phyloP scores from a whole-genome alignment of 1,140 invertebrate genomes.

The Panulirus ornatus region DNA sequence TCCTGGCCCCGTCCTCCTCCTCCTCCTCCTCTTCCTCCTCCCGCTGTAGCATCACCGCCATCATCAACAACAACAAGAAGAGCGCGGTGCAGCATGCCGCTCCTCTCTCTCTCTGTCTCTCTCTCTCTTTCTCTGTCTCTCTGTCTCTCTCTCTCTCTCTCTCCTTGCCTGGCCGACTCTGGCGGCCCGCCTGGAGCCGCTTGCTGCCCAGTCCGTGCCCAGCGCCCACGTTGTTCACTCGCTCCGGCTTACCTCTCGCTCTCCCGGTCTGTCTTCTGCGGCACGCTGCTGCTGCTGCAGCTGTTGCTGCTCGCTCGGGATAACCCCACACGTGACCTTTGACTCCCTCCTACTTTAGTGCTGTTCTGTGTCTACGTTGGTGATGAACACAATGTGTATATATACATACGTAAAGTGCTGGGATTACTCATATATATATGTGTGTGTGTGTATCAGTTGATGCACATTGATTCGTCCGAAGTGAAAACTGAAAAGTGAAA shows the following conservation, averaged over 20 bases:
- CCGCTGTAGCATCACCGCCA: too few species aligned
- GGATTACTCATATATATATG: neutral
- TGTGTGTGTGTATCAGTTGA: neutral
- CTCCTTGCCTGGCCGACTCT: neutral
- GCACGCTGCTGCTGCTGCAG: too few species aligned
- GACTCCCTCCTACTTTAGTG: neutral
- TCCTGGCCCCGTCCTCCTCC: too few species aligned
- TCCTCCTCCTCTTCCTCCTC: too few species aligned
- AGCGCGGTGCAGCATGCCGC: neutral
- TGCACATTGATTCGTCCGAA: neutral
- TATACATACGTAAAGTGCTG: neutral
- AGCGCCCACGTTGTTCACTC: constrained; percentile 10
- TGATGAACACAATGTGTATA: neutral
- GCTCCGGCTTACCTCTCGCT: neutral
- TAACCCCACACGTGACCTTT: neutral
- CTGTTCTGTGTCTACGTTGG: neutral
- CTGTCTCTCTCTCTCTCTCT: constrained; percentile 22
- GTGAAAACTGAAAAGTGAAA: neutral
- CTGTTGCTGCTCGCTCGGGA: too few species aligned
- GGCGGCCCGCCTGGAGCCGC: neutral
- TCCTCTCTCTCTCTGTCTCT: neutral
- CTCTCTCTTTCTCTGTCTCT: neutral
- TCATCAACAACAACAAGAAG: neutral
- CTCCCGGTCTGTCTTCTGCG: neutral
- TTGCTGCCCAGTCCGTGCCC: constrained; percentile 29